Base-by-base conservation (phyloP, 2,888 invertebrate species). In the Dolichopus griseipennis region DNA sequence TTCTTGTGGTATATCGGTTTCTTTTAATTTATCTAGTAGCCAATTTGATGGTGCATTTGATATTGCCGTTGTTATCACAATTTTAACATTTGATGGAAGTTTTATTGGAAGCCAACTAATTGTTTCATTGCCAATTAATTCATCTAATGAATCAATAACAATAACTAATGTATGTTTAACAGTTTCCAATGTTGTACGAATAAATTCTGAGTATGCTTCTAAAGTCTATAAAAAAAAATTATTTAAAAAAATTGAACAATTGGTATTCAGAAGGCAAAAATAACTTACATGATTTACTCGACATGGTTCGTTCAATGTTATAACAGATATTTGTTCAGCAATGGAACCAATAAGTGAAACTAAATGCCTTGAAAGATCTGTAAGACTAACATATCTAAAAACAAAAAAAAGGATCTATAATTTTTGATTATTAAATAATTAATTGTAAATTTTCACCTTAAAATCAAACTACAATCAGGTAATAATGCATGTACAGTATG, bases 111-210 rank as follows among this genome's bases (percentile, higher is more conserved):
- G 83, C 94, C 94, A 94, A 71, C 87, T 83, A 61, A 90, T 83
- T 70, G 86, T 86, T 75, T 85, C 82, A 0, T 73, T 73, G 65
- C 76, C 76, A 18, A 77, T 70, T 68, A 81, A 83, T 77, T 88
- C 86, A 76, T 90, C 90, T 64, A 93, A 83, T 0, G 91, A 92
- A 76, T 93, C 93, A 72, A 94, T 85, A 66, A 91, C 84, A 71
- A 94, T 83, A 67, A 92, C 84, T 69, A 90, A 81, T 65, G 88
- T 85, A 72, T 87, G 83, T 75, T 79, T 78, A 64, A 75, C 76
- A 33, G 73, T 74, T 27, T 75, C 77, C 62, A 81, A 71, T 33
- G 77, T 72, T 8, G 75, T 75, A n/a, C 75, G 72, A 71, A 91
- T 83, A 33, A 86, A 83, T 68, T 83, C 79, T 20, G 89, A 86